These are phyloP conservation scores for Labeo catla DNA, from an alignment of 2,113 vertebrate genomes.

Conservation along the genomic window DNA sequence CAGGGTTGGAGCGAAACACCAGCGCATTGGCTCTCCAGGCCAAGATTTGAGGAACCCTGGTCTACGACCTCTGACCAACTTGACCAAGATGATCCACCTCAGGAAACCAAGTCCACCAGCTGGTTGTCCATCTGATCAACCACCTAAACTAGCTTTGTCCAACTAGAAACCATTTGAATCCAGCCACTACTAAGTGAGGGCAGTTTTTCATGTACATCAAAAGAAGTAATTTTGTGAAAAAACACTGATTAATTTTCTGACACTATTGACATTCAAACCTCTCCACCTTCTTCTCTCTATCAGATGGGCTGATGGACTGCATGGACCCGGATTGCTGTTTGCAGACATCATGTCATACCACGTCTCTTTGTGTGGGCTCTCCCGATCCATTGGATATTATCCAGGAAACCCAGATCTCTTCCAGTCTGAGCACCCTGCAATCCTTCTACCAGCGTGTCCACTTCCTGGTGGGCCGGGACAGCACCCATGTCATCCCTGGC, in stretches of 20 bases:
- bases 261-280: neutral
- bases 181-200: neutral
- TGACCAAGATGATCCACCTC: neutral
- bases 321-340: slow-evolving; percentile 99
- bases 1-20: too few relatives aligned
- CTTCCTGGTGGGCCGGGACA: slow-evolving; percentile 93
- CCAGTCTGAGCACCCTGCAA: slow-evolving; percentile 83
- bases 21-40: too few relatives aligned
- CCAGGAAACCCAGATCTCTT: slow-evolving; percentile 88
- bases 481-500: slow-evolving; percentile 89
- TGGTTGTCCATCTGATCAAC: neutral
- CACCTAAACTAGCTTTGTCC: neutral
- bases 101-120: neutral
- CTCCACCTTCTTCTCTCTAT: slow-evolving; percentile 52
- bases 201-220: neutral
- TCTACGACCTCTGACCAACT: neutral
- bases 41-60: too few relatives aligned
- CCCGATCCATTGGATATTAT: slow-evolving; percentile 95
- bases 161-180: neutral
- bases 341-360: slow-evolving; percentile 89
- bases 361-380: slow-evolving; percentile 88
- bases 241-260: neutral
- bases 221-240: neutral
- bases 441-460: slow-evolving; percentile 93
- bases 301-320: slow-evolving; percentile 96